phyloP scores from a whole-genome alignment of 2,888 invertebrate species.

The Cryptosula pallasiana region DNA sequence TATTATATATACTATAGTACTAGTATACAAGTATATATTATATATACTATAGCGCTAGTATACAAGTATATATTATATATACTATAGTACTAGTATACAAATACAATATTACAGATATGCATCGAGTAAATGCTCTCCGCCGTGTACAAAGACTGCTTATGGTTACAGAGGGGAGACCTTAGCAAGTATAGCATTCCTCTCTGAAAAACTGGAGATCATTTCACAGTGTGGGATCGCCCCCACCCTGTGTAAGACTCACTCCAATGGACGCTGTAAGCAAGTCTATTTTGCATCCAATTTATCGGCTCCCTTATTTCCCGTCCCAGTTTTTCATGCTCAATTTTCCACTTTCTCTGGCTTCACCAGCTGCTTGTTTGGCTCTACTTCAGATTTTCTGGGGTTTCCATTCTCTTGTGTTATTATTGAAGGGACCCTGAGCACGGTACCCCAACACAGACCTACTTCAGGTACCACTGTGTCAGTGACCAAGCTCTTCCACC shows the following conservation, averaged over 20 bases:
- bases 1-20: too few relatives aligned
- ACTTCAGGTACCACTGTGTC: background rate
- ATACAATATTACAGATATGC: slow-evolving; percentile 1
- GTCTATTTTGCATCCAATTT: background rate
- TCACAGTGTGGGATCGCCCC: background rate
- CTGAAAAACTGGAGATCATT: background rate
- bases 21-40: too few relatives aligned
- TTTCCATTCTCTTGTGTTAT: background rate
- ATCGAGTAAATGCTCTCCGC: background rate
- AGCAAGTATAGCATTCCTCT: slow-evolving; percentile 15
- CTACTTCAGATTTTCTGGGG: background rate
- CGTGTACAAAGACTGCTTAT: background rate
- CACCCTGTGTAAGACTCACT: background rate
- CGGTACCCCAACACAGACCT: background rate
- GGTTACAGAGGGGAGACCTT: slow-evolving; percentile 18
- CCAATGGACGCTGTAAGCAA: background rate
- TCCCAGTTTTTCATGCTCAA: too few relatives aligned
- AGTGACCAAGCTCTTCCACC: slow-evolving; percentile 1
- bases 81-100: too few relatives aligned
- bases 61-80: too few relatives aligned
- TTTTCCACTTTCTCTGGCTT: too few relatives aligned
- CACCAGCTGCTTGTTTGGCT: background rate
- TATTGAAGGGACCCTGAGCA: background rate
- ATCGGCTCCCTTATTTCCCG: too few relatives aligned
- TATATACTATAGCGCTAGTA: too few relatives aligned